phyloP scores from a whole-genome alignment of 2,888 invertebrate genomes.

The Nineta flava region DNA sequence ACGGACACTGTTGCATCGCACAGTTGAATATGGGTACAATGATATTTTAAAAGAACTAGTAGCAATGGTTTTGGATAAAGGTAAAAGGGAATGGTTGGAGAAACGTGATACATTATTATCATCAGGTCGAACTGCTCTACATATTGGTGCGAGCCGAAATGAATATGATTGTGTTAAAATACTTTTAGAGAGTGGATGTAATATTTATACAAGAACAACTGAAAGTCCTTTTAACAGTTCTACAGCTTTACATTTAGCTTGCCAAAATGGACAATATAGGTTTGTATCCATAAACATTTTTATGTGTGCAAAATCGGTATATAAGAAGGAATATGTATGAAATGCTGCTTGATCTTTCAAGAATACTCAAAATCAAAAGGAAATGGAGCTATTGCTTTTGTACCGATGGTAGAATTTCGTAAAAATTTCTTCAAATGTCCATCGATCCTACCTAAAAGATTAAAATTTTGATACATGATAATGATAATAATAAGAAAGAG shows the following conservation, averaged over 20 bases:
- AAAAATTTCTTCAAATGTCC: too few relatives aligned
- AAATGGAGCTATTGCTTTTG: too few relatives aligned
- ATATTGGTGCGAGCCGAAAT: conserved; percentile 38
- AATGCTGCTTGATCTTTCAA: too few relatives aligned
- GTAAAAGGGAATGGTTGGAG: conserved; percentile 12
- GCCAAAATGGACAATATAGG: conserved; percentile 25
- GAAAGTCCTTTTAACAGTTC: conserved; percentile 27
- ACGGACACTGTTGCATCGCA: conserved; percentile 40
- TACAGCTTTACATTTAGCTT: conserved; percentile 33
- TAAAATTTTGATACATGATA: too few relatives aligned
- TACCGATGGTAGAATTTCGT: too few relatives aligned
- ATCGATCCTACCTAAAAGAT: too few relatives aligned
- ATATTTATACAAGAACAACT: conserved; percentile 30
- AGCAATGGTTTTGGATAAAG: conserved; percentile 27
- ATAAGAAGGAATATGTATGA: too few relatives aligned
- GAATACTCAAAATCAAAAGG: too few relatives aligned
- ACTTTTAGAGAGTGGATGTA: conserved; percentile 30
- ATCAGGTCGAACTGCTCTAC: conserved; percentile 33
- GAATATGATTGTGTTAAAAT: conserved; percentile 29
- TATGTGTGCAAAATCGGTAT: too few relatives aligned
- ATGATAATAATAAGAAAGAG: too few relatives aligned
- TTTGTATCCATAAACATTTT: neutral
- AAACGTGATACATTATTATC: conserved; percentile 10
- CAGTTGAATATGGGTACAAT: conserved; percentile 35
- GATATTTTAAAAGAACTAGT: conserved; percentile 37